phyloP scores from a whole-genome alignment of 2,113 vertebrate genomes.

The Ophiodon elongatus region DNA sequence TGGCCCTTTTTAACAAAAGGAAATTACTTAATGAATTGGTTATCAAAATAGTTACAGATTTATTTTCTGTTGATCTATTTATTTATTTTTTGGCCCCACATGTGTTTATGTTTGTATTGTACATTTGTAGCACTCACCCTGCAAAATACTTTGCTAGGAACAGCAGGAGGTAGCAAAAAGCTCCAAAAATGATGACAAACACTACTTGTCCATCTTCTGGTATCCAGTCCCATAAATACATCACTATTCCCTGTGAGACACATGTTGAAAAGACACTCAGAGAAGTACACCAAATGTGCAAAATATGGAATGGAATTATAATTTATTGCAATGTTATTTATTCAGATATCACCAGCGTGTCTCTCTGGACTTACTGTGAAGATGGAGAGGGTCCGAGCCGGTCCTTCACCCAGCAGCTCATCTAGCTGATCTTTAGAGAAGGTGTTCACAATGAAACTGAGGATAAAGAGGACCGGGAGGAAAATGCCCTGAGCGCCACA shows the following conservation, averaged over 20 bases:
- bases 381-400: constrained; percentile 52
- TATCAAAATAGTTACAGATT: neutral
- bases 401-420: constrained; percentile 77
- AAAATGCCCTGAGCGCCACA: constrained; percentile 78
- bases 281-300: neutral
- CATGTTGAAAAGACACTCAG: constrained; percentile 13
- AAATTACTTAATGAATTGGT: neutral
- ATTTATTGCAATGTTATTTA: neutral
- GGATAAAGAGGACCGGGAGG: constrained; percentile 80
- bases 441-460: constrained; percentile 82
- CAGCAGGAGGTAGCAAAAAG: constrained; percentile 81
- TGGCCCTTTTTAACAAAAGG: neutral
- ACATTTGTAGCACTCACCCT: constrained; percentile 70
- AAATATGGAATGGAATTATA: neutral
- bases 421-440: constrained; percentile 76
- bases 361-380: constrained; percentile 65
- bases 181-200: constrained; percentile 77
- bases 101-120: neutral
- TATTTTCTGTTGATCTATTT: neutral
- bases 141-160: constrained; percentile 83
- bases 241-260: constrained; percentile 74
- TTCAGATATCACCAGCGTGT: neutral
- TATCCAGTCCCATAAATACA: constrained; percentile 85
- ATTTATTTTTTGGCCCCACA: neutral
- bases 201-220: constrained; percentile 85